Base-by-base conservation (phyloP, 1,140 invertebrate genomes). In the Lepidurus apus region DNA sequence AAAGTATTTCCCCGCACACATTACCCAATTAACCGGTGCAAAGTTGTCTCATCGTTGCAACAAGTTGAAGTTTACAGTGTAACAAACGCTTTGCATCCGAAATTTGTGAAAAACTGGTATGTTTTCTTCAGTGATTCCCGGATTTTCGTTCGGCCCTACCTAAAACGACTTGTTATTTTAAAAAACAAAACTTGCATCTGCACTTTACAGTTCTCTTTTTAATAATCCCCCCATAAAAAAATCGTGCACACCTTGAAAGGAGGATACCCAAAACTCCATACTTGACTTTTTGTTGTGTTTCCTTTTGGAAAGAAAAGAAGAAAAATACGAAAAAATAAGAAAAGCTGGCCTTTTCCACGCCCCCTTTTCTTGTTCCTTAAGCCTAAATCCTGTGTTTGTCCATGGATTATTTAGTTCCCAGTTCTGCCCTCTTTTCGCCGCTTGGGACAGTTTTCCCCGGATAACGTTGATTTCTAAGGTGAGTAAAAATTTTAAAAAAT, bases 371-470 rank as follows among this genome's bases (percentile, higher is more conserved):
- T 65, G 53, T 65, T 65, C 53, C 21, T 21, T 17, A 13, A 13
- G 6, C 53, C 17, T 47, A 65, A 65, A 21, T 21, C 53, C 21
- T 65, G 53, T 65, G 53, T 65, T 65, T 65, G 53, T 65, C 53
- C 17, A 65, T 65, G 53, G 53, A 65, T 65, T 65, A 65, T 65
- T 65, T 65, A 65, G 53, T 65, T 65, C 53, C 53, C 53, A 65
- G 21, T 65, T 65, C 53, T 21, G 13, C 53, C 53, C 53, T 65
- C 17, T 65, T 65, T 65, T 65, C 53, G 53, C 53, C 53, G 53
- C 53, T 21, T 65, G 53, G 53, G 53, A 65, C 53, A 65, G 53
- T 65, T 65, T 65, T 65, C 53, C 21, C 53, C 53, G 53, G 53
- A 65, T 65, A 65, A 65, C 53, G 21, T 65, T 65, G 53, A 65